Evolutionary conservation across 2,113 vertebrate species (phyloP).

Genomic region (Serilophus lunatus): DNA sequence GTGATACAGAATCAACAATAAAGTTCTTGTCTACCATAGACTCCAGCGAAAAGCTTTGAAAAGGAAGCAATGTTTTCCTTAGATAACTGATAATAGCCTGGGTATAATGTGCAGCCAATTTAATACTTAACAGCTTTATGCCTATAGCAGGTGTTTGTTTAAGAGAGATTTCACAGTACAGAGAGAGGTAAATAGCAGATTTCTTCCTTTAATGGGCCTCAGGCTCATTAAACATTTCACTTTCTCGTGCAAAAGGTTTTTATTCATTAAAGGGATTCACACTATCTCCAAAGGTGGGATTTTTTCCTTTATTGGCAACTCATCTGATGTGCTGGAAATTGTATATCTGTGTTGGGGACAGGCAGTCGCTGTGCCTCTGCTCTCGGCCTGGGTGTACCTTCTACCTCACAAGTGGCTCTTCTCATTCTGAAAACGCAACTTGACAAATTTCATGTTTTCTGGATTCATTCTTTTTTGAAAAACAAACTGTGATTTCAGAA

Average conservation of each 20-base stretch:
- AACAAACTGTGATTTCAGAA: not conserved
- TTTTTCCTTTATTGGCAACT: not conserved
- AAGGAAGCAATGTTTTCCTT: slow-evolving; percentile 35
- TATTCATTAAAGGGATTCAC: slow-evolving; percentile 16
- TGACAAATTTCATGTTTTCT: not conserved
- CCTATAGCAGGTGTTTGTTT: slow-evolving; percentile 48
- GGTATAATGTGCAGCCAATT: slow-evolving; percentile 44
- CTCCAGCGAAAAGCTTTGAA: not conserved
- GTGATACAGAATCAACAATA: slow-evolving; percentile 14
- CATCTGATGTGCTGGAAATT: not conserved
- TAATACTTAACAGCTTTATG: slow-evolving; percentile 25
- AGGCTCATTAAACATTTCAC: slow-evolving; percentile 23
- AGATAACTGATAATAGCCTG: slow-evolving; percentile 40
- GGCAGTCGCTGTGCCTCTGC: not conserved
- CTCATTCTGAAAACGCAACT: not conserved
- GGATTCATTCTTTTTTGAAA: not conserved
- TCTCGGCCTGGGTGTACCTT: not conserved
- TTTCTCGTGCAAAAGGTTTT: not conserved
- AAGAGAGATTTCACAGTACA: slow-evolving; percentile 25
- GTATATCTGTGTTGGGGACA: not conserved
- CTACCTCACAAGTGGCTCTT: not conserved
- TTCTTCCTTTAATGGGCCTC: slow-evolving; percentile 29
- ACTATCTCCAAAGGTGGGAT: not conserved
- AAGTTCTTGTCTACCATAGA: not conserved
- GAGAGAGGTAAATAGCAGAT: slow-evolving; percentile 37